Evolutionary conservation across 2,888 invertebrate genomes (phyloP).

Genomic region (Eupithecia pulchellata): DNA sequence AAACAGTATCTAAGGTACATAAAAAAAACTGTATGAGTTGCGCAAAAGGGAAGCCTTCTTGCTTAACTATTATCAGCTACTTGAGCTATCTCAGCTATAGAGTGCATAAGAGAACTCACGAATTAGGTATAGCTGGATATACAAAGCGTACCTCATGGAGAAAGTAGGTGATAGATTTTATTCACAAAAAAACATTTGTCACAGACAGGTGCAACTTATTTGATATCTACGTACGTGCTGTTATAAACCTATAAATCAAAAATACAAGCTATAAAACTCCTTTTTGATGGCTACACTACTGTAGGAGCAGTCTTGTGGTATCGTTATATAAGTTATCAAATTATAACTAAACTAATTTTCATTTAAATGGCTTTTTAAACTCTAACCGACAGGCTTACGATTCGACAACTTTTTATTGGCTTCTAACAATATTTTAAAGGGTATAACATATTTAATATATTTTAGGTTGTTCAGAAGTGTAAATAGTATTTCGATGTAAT

Average conservation of each 20-base stretch:
- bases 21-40: neutral
- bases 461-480: neutral
- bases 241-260: no score
- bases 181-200: neutral
- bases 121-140: no score
- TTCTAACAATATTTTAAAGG: constrained; percentile 36
- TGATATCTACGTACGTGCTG: neutral
- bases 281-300: neutral
- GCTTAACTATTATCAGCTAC: no score
- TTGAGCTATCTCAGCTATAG: no score
- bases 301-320: constrained; percentile 30
- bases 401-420: constrained; percentile 50
- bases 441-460: constrained; percentile 13
- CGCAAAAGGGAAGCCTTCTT: no score
- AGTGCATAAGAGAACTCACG: no score
- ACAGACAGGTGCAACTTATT: neutral
- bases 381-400: constrained; percentile 53
- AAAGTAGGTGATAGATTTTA: no score
- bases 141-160: no score
- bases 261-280: neutral
- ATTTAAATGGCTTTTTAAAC: constrained; percentile 55
- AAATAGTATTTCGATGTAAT: neutral
- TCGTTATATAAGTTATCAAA: constrained; percentile 53
- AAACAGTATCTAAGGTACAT: constrained; percentile 1
- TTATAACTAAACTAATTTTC: constrained; percentile 51